Base-by-base conservation (phyloP, 2,888 invertebrate genomes). In the Ochlodes sylvanus region DNA sequence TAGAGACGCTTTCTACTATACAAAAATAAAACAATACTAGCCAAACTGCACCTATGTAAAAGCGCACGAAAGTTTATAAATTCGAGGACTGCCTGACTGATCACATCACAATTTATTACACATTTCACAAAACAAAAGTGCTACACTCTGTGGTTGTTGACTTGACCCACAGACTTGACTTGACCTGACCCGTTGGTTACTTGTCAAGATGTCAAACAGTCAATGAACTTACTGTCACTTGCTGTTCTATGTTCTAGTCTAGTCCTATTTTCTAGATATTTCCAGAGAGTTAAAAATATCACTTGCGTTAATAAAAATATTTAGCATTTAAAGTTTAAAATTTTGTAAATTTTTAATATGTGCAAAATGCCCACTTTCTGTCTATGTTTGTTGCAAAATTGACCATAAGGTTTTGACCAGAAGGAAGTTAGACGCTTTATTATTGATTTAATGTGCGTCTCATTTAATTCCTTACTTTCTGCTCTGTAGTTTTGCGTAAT, bases 91-190 rank as follows among this genome's bases (percentile, higher is more conserved):
- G 44, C 44, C 7, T 17, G 15, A 6, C 7, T n/a, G 15, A 47
- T 47, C 17, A 47, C 44, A 47, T 47, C 44, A 17, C 44, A 47
- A 44, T n/a, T 47, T 38, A 38, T n/a, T 12, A 17, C 44, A 44
- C 44, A 47, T 47, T 47, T 15, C n/a, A n/a, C n/a, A n/a, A n/a
- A n/a, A 47, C 44, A 47, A 47, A 38, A 47, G 15, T 47, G 44
- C 44, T 15, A 15, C 80, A 81, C 80, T 81, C 78, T 70, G 79
- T 81, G 83, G 79, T 76, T 69, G 56, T 63, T 72, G 71, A 63
- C 66, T 69, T 68, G 75, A 74, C 68, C 68, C 64, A 68, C 70
- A 65, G 70, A 72, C 27, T 27, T n/a, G n/a, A n/a, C 68, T 69
- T 70, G 71, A 32, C n/a, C 69, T 68, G 75, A 75, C 68, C 69